A percentile compares a stretch with the other conserved stretches of the same genome.
Conservation (phyloP, 2,113 vertebrate genomes). For the Muntiacus muntjak region DNA sequence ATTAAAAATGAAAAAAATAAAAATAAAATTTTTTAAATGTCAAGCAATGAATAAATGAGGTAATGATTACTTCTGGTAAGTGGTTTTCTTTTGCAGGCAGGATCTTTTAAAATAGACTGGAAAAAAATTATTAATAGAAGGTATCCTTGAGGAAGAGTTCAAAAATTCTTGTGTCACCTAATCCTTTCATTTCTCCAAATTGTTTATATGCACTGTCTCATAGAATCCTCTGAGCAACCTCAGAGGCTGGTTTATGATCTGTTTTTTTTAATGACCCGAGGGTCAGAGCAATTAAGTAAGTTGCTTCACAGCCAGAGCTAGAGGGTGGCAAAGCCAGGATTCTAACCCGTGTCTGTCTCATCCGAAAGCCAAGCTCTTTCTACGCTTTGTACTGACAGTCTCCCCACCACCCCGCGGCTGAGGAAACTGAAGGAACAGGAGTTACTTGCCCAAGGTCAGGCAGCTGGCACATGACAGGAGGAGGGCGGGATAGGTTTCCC, state of each 20-base stretch:
- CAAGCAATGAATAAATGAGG: background rate
- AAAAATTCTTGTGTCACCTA: background rate
- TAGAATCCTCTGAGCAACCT: background rate
- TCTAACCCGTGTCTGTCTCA: background rate
- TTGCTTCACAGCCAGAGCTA: background rate
- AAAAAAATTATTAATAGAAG: background rate
- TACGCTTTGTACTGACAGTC: background rate
- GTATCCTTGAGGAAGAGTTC: background rate
- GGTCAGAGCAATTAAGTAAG: background rate
- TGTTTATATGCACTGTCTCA: background rate
- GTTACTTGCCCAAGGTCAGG: background rate
- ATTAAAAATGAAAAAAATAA: background rate
- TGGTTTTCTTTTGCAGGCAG: background rate
- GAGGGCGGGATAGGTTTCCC: no score
- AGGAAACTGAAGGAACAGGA: background rate
- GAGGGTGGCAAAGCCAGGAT: background rate
- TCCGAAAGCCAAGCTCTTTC: background rate
- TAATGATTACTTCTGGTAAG: background rate
- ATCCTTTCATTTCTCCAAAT: background rate
- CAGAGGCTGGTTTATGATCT: no score
- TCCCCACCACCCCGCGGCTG: rapidly evolving
- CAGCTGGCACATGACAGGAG: background rate
- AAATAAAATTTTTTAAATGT: background rate
- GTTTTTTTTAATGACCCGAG: background rate
- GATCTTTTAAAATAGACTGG: background rate